These are phyloP conservation scores for Buteo buteo DNA, from an alignment of 2,113 vertebrate genomes.

Conservation along the genomic window DNA sequence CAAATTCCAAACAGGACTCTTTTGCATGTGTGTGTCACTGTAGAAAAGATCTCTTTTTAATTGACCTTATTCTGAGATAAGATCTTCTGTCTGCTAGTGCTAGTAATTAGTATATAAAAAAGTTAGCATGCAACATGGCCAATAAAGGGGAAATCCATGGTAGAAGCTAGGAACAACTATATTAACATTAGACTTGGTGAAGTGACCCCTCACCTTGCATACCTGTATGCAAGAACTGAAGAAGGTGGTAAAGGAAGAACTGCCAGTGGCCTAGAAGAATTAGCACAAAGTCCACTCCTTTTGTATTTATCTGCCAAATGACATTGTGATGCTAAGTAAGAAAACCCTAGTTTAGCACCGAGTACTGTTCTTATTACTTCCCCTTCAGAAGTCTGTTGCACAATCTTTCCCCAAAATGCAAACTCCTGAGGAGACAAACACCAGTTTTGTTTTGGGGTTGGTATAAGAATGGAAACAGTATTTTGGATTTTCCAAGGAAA, in stretches of 20 bases:
- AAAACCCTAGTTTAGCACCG: background rate
- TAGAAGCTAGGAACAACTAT: background rate
- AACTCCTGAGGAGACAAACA: background rate
- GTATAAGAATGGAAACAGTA: background rate
- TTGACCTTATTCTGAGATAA: background rate
- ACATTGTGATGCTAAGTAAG: background rate
- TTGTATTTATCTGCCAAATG: background rate
- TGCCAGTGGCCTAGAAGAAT: background rate
- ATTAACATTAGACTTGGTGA: background rate
- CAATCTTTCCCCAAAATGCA: background rate
- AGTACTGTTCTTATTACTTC: background rate
- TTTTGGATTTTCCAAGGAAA: background rate
- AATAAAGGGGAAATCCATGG: background rate
- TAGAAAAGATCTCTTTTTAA: background rate
- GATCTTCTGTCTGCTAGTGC: background rate
- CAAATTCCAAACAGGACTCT: background rate
- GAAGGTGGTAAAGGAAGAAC: background rate
- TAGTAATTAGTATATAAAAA: background rate
- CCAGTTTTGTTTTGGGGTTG: background rate
- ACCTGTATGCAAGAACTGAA: background rate
- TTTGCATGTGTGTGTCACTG: background rate
- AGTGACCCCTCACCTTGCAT: background rate
- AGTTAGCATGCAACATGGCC: background rate
- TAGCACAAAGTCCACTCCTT: background rate
- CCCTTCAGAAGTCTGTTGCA: background rate